These are phyloP conservation scores for Clusia tigrina DNA, from an alignment of 2,888 invertebrate genomes.

Conservation along the genomic window DNA sequence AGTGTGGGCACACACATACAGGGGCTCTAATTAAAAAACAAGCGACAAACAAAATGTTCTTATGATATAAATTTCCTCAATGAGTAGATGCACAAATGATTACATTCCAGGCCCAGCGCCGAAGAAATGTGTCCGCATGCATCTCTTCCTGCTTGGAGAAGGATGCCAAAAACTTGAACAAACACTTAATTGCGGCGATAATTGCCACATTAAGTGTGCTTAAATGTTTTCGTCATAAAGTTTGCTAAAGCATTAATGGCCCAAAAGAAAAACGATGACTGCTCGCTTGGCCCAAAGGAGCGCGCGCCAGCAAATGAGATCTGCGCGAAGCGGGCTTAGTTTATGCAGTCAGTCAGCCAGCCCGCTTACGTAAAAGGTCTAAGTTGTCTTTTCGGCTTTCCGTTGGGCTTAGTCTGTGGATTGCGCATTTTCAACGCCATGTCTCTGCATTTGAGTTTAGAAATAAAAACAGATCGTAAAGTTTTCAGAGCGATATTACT, in stretches of 20 bases:
- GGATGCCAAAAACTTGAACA: slow-evolving; percentile 38
- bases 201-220: slow-evolving; percentile 43
- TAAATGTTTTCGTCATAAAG: slow-evolving; percentile 21
- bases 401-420: neutral
- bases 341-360: neutral
- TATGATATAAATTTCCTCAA: no score
- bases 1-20: neutral
- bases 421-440: slow-evolving; percentile 5
- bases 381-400: neutral
- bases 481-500: slow-evolving; percentile 26
- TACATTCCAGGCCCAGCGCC: neutral
- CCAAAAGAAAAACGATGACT: neutral
- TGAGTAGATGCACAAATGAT: slow-evolving; percentile 13
- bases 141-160: slow-evolving; percentile 10
- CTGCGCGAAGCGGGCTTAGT: neutral
- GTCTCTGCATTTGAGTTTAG: neutral
- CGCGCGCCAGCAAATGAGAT: neutral
- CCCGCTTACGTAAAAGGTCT: neutral
- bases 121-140: neutral
- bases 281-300: neutral
- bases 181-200: slow-evolving; percentile 44
- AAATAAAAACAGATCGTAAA: slow-evolving; percentile 28
- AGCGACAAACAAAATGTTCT: no score
- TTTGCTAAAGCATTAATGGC: slow-evolving; percentile 1
- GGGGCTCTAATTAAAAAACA: no score